phyloP scores from a whole-genome alignment of 2,113 vertebrate species.

The Amblyornis subalaris region DNA sequence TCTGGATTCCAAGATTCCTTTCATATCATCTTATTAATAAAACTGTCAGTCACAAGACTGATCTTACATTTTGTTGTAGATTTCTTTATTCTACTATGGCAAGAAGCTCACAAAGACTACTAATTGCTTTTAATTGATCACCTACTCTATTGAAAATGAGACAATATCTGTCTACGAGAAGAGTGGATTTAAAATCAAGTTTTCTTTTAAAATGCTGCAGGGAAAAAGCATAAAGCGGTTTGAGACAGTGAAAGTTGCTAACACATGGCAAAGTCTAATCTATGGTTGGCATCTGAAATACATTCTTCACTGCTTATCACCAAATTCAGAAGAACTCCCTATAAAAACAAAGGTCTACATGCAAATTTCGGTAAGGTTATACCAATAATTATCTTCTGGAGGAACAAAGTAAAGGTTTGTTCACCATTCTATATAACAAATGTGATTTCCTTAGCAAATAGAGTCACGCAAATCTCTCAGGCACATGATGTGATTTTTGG shows the following conservation, averaged over 20 bases:
- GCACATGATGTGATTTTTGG: neutral
- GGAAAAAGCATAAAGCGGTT: neutral
- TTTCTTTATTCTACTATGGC: neutral
- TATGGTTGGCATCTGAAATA: neutral
- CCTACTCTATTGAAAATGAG: neutral
- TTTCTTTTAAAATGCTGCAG: neutral
- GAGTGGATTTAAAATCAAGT: neutral
- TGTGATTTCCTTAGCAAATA: neutral
- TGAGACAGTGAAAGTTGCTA: neutral
- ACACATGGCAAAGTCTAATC: neutral
- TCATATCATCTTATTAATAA: constrained; percentile 7
- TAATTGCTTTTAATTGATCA: neutral
- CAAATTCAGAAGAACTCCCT: neutral
- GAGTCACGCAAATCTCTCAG: neutral
- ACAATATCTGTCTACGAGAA: neutral
- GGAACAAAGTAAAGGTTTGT: neutral
- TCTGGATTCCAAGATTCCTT: neutral
- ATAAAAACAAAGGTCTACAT: neutral
- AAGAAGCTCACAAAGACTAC: neutral
- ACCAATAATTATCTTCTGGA: neutral
- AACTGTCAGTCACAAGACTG: neutral
- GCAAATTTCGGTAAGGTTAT: neutral
- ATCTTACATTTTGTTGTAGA: neutral
- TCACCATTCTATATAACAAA: neutral
- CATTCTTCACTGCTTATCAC: neutral